These are phyloP conservation scores for Abrostola tripartita DNA, from an alignment of 2,888 invertebrate species.

Conservation along the genomic window DNA sequence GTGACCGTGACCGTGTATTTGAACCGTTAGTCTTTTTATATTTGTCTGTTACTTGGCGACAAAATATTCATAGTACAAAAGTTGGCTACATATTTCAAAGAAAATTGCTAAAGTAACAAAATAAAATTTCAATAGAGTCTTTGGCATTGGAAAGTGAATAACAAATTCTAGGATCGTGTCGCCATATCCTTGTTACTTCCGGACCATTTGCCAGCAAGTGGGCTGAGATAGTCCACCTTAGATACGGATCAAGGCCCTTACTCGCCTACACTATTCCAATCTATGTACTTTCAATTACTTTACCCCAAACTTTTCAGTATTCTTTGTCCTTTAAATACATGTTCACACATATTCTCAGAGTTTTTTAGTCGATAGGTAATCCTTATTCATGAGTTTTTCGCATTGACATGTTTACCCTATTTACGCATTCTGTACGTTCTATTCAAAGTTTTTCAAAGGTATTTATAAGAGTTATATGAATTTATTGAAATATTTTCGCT, in stretches of 20 bases:
- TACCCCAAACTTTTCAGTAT: constrained; percentile 57
- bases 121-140: constrained; percentile 68
- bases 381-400: constrained; percentile 59
- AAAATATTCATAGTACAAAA: constrained; percentile 20
- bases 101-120: constrained; percentile 45
- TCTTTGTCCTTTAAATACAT: constrained; percentile 46
- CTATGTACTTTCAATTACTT: constrained; percentile 80
- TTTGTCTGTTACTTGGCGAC: constrained; percentile 15
- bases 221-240: constrained; percentile 84
- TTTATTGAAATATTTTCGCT: constrained; percentile 53
- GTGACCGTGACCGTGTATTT: constrained; percentile 26
- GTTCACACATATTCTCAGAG: constrained; percentile 39
- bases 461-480: constrained; percentile 47
- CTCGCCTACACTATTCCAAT: constrained; percentile 68
- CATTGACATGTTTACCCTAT: constrained; percentile 58
- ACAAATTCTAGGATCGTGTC: constrained; percentile 78
- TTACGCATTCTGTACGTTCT: constrained; percentile 51
- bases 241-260: constrained; percentile 76
- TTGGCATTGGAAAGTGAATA: constrained; percentile 71
- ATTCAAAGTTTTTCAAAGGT: constrained; percentile 58
- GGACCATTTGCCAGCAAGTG: constrained; percentile 84
- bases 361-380: constrained; percentile 44
- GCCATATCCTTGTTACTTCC: constrained; percentile 83
- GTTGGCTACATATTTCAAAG: constrained; percentile 20
- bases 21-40: constrained; percentile 27